A percentile compares a stretch with the other conserved stretches of the same genome.
phyloP scores from a whole-genome alignment of 2,888 invertebrate genomes.

The Allacma fusca region DNA sequence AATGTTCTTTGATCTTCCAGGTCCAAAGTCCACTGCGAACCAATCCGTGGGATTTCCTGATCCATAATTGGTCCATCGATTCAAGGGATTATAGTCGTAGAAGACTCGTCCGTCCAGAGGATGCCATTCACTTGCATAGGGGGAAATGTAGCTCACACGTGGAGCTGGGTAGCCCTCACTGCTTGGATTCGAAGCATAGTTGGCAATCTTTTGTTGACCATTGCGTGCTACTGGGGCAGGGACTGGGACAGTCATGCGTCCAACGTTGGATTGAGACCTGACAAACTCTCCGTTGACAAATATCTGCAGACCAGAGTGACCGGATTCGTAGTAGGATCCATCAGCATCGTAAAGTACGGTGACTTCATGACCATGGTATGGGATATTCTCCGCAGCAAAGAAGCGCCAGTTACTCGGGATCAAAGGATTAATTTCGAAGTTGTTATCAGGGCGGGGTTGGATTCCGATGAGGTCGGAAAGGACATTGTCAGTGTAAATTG shows the following conservation, averaged over 20 bases:
- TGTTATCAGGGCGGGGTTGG: conserved; percentile 27
- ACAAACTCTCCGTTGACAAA: conserved; percentile 51
- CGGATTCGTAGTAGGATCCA: conserved; percentile 54
- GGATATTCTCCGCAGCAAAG: conserved; percentile 52
- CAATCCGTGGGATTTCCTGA: conserved; percentile 51
- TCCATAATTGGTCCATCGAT: conserved; percentile 57
- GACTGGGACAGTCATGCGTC: conserved; percentile 48
- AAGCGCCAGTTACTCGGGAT: conserved; percentile 40
- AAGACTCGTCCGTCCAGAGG: conserved; percentile 57
- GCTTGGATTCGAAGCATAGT: conserved; percentile 57
- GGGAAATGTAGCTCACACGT: conserved; percentile 50
- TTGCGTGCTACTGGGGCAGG: conserved; percentile 41
- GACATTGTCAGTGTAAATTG: conserved; percentile 58
- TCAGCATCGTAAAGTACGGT: conserved; percentile 55
- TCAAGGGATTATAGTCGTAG: conserved; percentile 56
- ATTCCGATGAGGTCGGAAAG: conserved; percentile 56
- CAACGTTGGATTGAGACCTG: conserved; percentile 45
- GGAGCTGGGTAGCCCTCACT: conserved; percentile 52
- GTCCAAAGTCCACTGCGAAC: conserved; percentile 58
- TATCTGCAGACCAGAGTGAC: conserved; percentile 49
- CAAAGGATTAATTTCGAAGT: conserved; percentile 23
- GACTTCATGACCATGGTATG: conserved; percentile 58
- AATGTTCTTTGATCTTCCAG: conserved; percentile 53
- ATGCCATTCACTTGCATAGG: conserved; percentile 55
- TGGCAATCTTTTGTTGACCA: conserved; percentile 49